Evolutionary conservation across 2,797 vertebrate species (phyloP).

Genomic region (Mycteria americana): DNA sequence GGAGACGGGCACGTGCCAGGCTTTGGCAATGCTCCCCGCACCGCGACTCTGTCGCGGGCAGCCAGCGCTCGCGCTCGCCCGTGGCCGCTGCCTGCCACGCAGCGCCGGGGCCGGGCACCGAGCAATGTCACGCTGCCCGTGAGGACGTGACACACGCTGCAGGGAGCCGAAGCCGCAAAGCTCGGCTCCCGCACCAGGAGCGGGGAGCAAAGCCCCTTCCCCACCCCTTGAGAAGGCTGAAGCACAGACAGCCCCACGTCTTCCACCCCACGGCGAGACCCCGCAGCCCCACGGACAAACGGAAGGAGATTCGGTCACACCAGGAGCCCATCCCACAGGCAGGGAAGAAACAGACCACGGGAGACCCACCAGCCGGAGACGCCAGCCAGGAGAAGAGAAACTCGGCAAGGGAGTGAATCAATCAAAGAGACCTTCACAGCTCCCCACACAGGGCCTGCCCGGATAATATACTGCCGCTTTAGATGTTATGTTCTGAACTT

Average conservation of each 20-base stretch:
- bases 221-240: background rate
- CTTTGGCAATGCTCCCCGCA: background rate
- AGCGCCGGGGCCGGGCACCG: background rate
- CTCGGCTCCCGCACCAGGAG: background rate
- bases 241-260: background rate
- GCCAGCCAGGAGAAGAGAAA: constrained; percentile 56
- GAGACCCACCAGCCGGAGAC: constrained; percentile 20
- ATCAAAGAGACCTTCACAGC: constrained; percentile 72
- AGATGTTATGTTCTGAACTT: constrained; percentile 74
- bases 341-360: background rate
- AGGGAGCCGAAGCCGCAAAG: background rate
- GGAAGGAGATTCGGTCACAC: background rate
- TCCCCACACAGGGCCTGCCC: constrained; percentile 70
- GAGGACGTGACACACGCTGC: background rate
- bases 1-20: background rate
- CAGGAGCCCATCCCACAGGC: background rate
- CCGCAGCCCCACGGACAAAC: background rate
- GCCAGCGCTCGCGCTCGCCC: background rate
- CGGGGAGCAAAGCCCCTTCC: background rate
- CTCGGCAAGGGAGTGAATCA: constrained; percentile 69
- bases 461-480: constrained; percentile 72
- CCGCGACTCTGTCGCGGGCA: background rate
- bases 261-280: background rate
- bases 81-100: background rate
- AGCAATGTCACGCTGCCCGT: constrained; percentile 34